Base-by-base conservation (phyloP, 37 sponge, comb jelly and placozoan species). In the Hexactinellida sp. region DNA sequence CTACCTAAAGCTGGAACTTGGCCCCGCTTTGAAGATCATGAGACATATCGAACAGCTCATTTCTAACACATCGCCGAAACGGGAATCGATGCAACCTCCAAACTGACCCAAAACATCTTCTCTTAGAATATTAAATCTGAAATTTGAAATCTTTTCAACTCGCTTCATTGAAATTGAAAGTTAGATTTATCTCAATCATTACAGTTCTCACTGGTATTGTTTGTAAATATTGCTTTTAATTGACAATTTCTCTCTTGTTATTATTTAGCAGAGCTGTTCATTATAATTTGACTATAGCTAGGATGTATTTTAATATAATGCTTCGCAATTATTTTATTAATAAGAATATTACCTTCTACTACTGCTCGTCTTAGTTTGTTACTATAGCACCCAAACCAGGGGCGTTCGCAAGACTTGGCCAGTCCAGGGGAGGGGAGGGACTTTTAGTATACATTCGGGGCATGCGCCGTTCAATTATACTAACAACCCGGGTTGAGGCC, bases 161-260 rank as follows among this genome's bases (percentile, higher is more conserved):
- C 76, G 76, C 76, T 63, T 28, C 76, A 63, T 21, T 63, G 3
- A 23, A 63, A 63, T 63, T 63, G 76, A 63, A 63, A 63, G 28
- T 32, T 63, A 7, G 76, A 63, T 63, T 63, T 47, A 19, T 9
- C 16, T 16, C 76, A 63, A 63, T 63, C 30, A n/a, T 63, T 23
- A 63, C 3, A 23, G 3, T 63, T 63, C 76, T 10, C 76, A 63
- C 76, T 25, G 19, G 21, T n/a, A 25, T 63, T 7, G 30, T 63
- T 63, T 63, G 76, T 63, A 63, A 63, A 63, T 63, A 63, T 63
- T 7, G 76, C 76, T 63, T 63, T 63, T 23, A 63, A 63, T 21
- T 63, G 76, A 63, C 76, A 63, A 63, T 63, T 63, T 63, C 76
- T 63, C 30, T 63, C 30, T 63, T n/a, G 76, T 63, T 63, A 41